Evolutionary conservation across 2,888 invertebrate species (phyloP), one percentile per base, ranked within the genome.

Genomic region (Scrobipalpa atriplicella): DNA sequence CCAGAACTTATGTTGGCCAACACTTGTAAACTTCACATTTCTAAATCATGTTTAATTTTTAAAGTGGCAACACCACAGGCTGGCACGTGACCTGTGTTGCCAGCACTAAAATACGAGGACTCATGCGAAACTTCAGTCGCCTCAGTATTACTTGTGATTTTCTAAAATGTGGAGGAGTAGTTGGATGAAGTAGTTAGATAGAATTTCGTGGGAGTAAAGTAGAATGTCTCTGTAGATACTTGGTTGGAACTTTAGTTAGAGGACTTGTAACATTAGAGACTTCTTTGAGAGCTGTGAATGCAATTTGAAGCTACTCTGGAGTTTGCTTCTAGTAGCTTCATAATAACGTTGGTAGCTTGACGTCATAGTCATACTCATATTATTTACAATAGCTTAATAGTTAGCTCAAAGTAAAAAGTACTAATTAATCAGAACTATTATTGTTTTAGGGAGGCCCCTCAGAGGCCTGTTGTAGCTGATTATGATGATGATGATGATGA

Each of bases 31-130:
- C 47, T 16, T 66, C 61, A 61, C 47, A 52, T 52, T 62, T 54
- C 38, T 51, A 65, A 66, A 66, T 66, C 62, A 51, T 62, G 66
- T 62, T 66, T 62, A 66, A 66, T 66, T 66, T 66, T 62, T 66
- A 52, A 62, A 66, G 47, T 62, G 41, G 47, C 21, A 62, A 47
- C 62, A 47, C 43, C 19, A 62, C 62, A 36, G 47, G 47, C 61
- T 38, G 13, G 41, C 18, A 47, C 62, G 62, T 62, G 62, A 62
- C 47, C 29, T 11, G 62, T 62, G 43, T 62, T 21, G 29, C 47
- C 29, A 62, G 29, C 29, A 21, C 11, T 47, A 36, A 47, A 62
- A 62, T 62, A 62, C 21, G 21, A 11, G 21, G 47, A 19, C 19
- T 29, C 62, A 43, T 43, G 62, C 2, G 47, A 29, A 58, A 58